phyloP scores from a whole-genome alignment of 2,888 invertebrate species.

The Cheilosia variabilis region DNA sequence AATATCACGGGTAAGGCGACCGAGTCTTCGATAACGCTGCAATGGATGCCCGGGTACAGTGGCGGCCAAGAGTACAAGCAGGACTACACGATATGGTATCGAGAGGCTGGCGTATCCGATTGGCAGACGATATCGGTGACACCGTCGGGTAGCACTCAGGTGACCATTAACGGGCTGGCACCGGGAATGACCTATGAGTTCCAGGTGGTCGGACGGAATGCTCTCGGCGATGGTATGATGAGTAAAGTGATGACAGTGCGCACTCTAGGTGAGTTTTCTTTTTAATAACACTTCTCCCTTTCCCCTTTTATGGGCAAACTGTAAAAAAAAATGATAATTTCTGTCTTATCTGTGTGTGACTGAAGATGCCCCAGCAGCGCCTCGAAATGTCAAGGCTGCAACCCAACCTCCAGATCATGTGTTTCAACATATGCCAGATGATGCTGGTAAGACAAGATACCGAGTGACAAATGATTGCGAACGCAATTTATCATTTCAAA shows the following conservation, averaged over 20 bases:
- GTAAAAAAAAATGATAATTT: slow-evolving; percentile 3
- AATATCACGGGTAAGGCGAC: slow-evolving; percentile 95
- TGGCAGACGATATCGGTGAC: slow-evolving; percentile 97
- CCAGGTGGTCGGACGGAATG: slow-evolving; percentile 97
- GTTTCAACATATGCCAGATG: slow-evolving; percentile 88
- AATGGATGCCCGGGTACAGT: slow-evolving; percentile 97
- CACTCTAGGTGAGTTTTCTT: slow-evolving; percentile 89
- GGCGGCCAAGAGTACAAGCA: slow-evolving; percentile 98
- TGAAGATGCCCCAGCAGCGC: slow-evolving; percentile 83
- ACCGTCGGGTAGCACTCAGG: slow-evolving; percentile 94
- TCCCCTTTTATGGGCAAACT: neutral
- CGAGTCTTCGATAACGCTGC: slow-evolving; percentile 94
- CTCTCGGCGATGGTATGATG: slow-evolving; percentile 97
- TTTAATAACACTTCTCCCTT: slow-evolving; percentile 10
- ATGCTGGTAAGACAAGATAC: slow-evolving; percentile 86
- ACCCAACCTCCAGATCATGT: slow-evolving; percentile 88
- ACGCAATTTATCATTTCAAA: slow-evolving; percentile 61
- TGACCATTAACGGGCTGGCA: slow-evolving; percentile 94
- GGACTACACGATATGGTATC: slow-evolving; percentile 97
- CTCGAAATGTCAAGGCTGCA: slow-evolving; percentile 84
- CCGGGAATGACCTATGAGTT: slow-evolving; percentile 97
- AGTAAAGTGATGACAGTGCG: slow-evolving; percentile 95
- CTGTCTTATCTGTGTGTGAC: slow-evolving; percentile 45
- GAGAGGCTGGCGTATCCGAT: slow-evolving; percentile 93
- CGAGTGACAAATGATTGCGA: slow-evolving; percentile 60